phyloP scores from a whole-genome alignment of 2,888 invertebrate species.

The Clistopyga incitator region DNA sequence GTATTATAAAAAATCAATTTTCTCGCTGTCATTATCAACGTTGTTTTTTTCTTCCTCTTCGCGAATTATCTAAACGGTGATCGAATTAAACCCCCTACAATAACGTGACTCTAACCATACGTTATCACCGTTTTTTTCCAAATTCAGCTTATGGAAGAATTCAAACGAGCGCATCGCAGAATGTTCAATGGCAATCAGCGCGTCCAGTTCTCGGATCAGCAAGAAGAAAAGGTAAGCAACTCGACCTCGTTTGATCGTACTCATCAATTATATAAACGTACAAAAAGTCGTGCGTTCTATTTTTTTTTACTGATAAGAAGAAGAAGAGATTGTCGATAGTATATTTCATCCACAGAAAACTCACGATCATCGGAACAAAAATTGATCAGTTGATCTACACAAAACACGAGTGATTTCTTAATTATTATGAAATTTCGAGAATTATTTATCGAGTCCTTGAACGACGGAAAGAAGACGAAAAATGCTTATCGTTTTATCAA shows the following conservation, averaged over 20 bases:
- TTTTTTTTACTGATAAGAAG: constrained; percentile 25
- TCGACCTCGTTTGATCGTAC: background rate
- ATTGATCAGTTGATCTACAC: background rate
- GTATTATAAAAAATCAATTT: no score
- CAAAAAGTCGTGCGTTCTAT: constrained; percentile 3
- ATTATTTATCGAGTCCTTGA: background rate
- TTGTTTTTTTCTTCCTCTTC: no score
- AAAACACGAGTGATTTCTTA: background rate
- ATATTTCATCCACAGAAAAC: background rate
- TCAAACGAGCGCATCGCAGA: constrained; percentile 93
- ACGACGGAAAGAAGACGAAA: background rate
- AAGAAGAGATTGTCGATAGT: background rate
- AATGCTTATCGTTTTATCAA: no score
- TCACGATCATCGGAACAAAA: background rate
- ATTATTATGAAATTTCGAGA: background rate
- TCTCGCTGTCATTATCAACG: no score
- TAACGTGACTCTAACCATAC: background rate
- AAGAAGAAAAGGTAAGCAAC: constrained; percentile 77
- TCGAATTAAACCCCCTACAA: background rate
- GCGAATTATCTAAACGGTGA: no score
- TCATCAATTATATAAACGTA: constrained; percentile 1
- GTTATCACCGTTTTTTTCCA: constrained; percentile 10
- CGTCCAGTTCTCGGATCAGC: constrained; percentile 75
- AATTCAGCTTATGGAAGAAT: constrained; percentile 91
- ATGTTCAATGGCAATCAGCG: constrained; percentile 88